phyloP scores from a whole-genome alignment of 2,797 vertebrate genomes.

The Muscicapa striata region DNA sequence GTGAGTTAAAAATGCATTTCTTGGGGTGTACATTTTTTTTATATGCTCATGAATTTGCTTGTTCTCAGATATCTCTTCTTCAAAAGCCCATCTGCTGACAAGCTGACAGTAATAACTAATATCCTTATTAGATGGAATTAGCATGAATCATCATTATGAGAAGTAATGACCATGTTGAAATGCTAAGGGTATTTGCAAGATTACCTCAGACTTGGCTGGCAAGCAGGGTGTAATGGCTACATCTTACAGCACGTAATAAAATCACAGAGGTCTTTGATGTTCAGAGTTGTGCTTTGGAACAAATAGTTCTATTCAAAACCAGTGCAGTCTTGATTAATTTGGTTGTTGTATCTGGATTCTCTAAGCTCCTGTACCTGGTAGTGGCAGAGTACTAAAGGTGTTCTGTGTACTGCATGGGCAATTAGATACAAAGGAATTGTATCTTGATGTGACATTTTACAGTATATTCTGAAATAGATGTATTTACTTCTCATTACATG shows the following conservation, averaged over 20 bases:
- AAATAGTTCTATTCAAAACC: not conserved
- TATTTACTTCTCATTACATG: conserved; percentile 35
- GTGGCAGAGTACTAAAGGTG: not conserved
- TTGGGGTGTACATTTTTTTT: not conserved
- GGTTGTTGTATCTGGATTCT: not conserved
- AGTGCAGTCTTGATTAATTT: not conserved
- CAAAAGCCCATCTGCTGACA: not conserved
- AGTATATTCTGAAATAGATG: not conserved
- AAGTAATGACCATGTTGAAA: not conserved
- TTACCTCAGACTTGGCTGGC: not conserved
- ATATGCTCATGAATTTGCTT: not conserved
- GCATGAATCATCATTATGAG: conserved; percentile 14
- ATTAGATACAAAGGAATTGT: not conserved
- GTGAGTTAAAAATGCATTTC: not conserved
- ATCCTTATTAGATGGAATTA: conserved; percentile 40
- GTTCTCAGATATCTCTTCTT: not conserved
- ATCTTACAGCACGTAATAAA: not conserved
- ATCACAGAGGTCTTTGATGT: conserved; percentile 13
- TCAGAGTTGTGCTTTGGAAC: not conserved
- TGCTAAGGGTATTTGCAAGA: not conserved
- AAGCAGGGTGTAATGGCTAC: not conserved
- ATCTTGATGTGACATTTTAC: not conserved
- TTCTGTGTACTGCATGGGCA: not conserved
- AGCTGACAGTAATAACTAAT: not conserved
- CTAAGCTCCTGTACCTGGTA: not conserved